Conservation (phyloP, 1,140 invertebrate species). For the Heliconius nattereri region DNA sequence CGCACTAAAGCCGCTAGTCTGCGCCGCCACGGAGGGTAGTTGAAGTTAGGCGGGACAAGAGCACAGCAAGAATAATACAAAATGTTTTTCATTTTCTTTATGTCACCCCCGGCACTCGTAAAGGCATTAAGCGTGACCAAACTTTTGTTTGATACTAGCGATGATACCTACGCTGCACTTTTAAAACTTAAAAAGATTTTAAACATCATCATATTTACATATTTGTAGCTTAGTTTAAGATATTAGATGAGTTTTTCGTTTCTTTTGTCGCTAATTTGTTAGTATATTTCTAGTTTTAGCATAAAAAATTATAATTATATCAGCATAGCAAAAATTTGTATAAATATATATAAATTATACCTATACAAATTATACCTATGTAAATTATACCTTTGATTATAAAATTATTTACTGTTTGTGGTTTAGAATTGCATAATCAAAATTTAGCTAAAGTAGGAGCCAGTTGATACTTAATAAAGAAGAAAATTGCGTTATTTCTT, state of each 20-base stretch:
- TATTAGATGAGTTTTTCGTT: not conserved
- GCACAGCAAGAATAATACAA: slow-evolving; percentile 83
- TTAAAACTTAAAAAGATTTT: slow-evolving; percentile 32
- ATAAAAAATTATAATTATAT: not conserved
- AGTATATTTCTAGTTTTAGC: not conserved
- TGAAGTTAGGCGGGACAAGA: slow-evolving; percentile 76
- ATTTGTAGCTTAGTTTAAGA: not conserved
- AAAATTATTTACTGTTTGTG: not conserved
- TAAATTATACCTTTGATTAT: not conserved
- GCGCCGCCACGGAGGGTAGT: slow-evolving; percentile 59
- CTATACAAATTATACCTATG: too few species aligned
- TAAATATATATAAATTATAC: too few species aligned
- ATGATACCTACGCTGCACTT: slow-evolving; percentile 59
- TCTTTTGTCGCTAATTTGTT: not conserved
- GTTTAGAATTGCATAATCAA: not conserved
- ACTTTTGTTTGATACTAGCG: slow-evolving; percentile 83
- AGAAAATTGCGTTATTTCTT: slow-evolving; percentile 18
- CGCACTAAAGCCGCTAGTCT: slow-evolving; percentile 38
- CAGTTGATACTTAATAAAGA: not conserved
- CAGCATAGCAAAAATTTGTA: not conserved
- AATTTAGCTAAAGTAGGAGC: not conserved
- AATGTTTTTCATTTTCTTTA: slow-evolving; percentile 93
- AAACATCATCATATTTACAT: slow-evolving; percentile 16
- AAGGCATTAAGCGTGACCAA: slow-evolving; percentile 91
- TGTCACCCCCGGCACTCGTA: slow-evolving; percentile 90